phyloP scores from a whole-genome alignment of 2,113 vertebrate species.

The Tetrao urogallus region DNA sequence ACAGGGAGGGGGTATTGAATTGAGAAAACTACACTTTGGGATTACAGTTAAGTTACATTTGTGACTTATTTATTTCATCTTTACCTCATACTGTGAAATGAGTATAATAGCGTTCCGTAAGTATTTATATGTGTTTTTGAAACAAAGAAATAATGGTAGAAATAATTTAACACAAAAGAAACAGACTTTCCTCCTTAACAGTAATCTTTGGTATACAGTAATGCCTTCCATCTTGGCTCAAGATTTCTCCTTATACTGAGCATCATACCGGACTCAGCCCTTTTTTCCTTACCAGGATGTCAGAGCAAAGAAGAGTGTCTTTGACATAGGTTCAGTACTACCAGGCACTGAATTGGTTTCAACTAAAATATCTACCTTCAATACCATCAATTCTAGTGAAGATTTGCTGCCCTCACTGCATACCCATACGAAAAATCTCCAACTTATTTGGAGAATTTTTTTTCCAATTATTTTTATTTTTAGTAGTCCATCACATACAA shows the following conservation, averaged over 20 bases:
- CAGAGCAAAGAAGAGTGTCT: background rate
- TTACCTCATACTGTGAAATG: background rate
- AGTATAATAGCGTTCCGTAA: background rate
- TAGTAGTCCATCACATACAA: background rate
- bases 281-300: background rate
- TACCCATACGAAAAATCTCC: background rate
- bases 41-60: background rate
- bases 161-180: background rate
- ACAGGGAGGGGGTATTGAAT: background rate
- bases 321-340: background rate
- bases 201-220: background rate
- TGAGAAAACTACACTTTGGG: background rate
- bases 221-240: background rate
- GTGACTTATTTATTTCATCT: background rate
- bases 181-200: fast-evolving
- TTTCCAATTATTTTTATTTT: background rate
- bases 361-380: background rate
- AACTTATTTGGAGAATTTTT: background rate
- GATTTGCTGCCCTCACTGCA: background rate
- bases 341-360: background rate
- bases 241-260: background rate
- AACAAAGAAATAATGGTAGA: background rate
- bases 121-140: background rate
- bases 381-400: background rate
- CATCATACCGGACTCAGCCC: background rate